Percentiles rank a stretch among this genome's conserved stretches.
Evolutionary conservation across 2,797 vertebrate species (phyloP).

Genomic region (Pseudopleuronectes americanus): DNA sequence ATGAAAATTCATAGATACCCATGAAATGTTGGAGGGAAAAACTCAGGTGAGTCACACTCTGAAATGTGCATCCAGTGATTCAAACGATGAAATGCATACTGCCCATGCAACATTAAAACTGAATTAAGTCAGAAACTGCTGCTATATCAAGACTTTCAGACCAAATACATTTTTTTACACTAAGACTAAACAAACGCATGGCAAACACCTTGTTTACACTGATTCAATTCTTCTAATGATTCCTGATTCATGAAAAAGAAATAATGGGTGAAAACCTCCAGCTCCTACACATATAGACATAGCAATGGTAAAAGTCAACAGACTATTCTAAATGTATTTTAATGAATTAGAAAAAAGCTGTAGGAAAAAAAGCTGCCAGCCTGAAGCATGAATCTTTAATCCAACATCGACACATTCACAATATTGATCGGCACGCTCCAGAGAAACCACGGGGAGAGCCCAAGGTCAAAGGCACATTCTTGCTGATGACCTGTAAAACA

Average conservation of each 20-base stretch:
- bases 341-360: neutral
- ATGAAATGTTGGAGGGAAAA: neutral
- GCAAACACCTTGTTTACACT: neutral
- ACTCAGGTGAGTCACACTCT: neutral
- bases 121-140: neutral
- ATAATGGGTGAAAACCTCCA: neutral
- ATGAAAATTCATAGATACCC: neutral
- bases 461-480: conserved; percentile 48
- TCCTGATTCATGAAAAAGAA: neutral
- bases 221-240: neutral
- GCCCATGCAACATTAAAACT: neutral
- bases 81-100: neutral
- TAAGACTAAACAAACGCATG: neutral
- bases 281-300: neutral
- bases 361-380: neutral
- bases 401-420: conserved; percentile 24
- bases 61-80: neutral
- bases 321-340: neutral
- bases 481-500: conserved; percentile 54
- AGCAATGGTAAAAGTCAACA: neutral
- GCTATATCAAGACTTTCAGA: neutral
- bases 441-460: conserved; percentile 23
- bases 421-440: conserved; percentile 42
- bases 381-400: conserved; percentile 23
- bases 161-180: neutral